Evolutionary conservation across 2,113 vertebrate genomes (phyloP), one percentile per base, ranked within the genome.

Genomic region (Dipodomys merriami): DNA sequence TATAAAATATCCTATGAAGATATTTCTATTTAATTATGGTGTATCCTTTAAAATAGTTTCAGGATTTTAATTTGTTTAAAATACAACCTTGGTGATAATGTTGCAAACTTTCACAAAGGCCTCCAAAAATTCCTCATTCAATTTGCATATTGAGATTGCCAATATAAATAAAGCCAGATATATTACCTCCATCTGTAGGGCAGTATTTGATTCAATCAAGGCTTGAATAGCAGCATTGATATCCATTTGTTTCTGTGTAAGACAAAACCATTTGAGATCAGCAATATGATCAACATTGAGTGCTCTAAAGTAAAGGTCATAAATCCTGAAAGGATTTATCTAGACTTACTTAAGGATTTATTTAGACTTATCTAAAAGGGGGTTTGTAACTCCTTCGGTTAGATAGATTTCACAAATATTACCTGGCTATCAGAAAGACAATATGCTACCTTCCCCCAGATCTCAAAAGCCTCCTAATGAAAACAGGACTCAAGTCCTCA

Each of bases 131-230:
- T 78, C 12, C 1, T 92, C 90, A 84, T 92, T 69, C 83, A 96
- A 96, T 82, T 95, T 96, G 53, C 77, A 81, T 83, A 91, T 5
- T 22, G 76, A 80, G 3, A 53, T 68, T 95, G 90, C 94, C 35
- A 96, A 69, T 18, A 44, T 94, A 97, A 97, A 95, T 69, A 95
- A 68, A 94, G 11, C 77, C n/a, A 97, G 92, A 96, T 88, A 83
- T 74, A 86, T 98, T 98, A 99, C 99, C 99, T 99, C 99, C 91
- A 98, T 98, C 96, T 98, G 98, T 84, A 98, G 92, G 57, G 98
- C 98, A 96, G 97, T 95, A 60, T 98, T 98, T 77, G 98, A 98
- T 76, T 98, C 98, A 91, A 98, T 97, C 94, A 98, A 96, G 88
- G 97, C 97, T 96, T 98, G 98, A 97, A 98, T 98, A 97, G 98